Evolutionary conservation across 2,113 vertebrate species (phyloP), one percentile per base, ranked within the genome.

Genomic region (Marcusenius ussheri): DNA sequence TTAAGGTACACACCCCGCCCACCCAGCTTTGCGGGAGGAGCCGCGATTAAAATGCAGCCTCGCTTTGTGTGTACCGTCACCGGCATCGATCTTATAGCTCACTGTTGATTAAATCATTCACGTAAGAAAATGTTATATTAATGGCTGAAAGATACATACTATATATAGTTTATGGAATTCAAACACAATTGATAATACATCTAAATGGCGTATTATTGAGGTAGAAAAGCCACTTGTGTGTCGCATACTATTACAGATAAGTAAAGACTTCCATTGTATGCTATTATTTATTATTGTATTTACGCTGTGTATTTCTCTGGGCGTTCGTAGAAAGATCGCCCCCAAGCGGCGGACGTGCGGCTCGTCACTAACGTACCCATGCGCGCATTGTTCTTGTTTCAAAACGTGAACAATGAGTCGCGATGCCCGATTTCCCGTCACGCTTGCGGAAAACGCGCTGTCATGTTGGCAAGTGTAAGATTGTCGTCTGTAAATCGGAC

Each of bases 1-100:
- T 95, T 95, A 95, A 89, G 94, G 94, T 95, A 92, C 91, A 91
- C 87, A 93, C 91, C 92, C 95, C 95, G 93, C 96, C 96, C 87
- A 91, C 92, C 91, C 21, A 11, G 77, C 49, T 53, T 89, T 90
- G 91, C 90, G 92, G 95, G 95, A 94, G 96, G 95, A 94, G 94
- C 92, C 93, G 89, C 85, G 91, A 93, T 93, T 93, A 27, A 90
- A 93, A 92, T 91, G 89, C 91, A 88, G 90, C 87, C 13, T 13
- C 27, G 84, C 39, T 45, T 84, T 84, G 49, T 42, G 50, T 87
- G 8, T 49, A 8, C 84, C 15, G 8, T 87, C 47, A 27, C 27
- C 85, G 6, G 27, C 47, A 24, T 5, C 45, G 3, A 13, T 46
- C 35, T 84, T 85, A 17, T n/a, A 19, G 21, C 24, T 17, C 35